Conservation (phyloP, 2,113 vertebrate genomes). For the Marmota monax region DNA sequence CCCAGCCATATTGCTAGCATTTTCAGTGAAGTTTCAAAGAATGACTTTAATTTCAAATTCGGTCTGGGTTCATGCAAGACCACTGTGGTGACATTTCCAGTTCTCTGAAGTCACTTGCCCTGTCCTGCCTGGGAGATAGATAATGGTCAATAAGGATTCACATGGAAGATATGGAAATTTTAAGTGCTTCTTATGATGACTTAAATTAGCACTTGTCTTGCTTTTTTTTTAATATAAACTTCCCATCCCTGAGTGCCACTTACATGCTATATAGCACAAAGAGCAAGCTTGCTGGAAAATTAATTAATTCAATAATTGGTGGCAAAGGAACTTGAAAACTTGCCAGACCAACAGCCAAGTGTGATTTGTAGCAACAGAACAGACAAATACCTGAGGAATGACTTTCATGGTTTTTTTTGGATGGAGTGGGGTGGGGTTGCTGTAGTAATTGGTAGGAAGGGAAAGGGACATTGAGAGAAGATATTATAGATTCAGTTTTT, state of each 20-base stretch:
- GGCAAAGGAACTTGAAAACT: constrained; percentile 62
- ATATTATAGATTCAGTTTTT: constrained; percentile 33
- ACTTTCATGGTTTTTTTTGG: constrained; percentile 47
- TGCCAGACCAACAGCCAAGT: constrained; percentile 51
- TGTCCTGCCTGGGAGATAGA: background rate
- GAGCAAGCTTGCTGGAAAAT: constrained; percentile 71
- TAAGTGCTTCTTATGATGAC: constrained; percentile 59
- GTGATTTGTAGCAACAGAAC: constrained; percentile 67
- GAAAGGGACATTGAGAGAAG: background rate
- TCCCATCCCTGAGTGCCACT: constrained; percentile 62
- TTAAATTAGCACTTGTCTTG: constrained; percentile 69
- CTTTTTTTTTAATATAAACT: constrained; percentile 70
- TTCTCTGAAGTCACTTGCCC: constrained; percentile 41
- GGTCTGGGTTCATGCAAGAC: constrained; percentile 45
- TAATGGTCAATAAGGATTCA: constrained; percentile 58
- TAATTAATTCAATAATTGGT: constrained; percentile 76
- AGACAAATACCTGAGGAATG: constrained; percentile 63
- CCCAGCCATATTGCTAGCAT: constrained; percentile 42
- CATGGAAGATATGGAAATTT: constrained; percentile 43
- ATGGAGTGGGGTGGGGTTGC: background rate
- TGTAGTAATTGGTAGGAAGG: background rate
- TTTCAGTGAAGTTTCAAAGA: constrained; percentile 65
- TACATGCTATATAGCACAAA: constrained; percentile 64
- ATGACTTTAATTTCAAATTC: constrained; percentile 70
- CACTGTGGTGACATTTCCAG: constrained; percentile 48